phyloP scores from a whole-genome alignment of 1,140 invertebrate species.

The Melanaphis sacchari region DNA sequence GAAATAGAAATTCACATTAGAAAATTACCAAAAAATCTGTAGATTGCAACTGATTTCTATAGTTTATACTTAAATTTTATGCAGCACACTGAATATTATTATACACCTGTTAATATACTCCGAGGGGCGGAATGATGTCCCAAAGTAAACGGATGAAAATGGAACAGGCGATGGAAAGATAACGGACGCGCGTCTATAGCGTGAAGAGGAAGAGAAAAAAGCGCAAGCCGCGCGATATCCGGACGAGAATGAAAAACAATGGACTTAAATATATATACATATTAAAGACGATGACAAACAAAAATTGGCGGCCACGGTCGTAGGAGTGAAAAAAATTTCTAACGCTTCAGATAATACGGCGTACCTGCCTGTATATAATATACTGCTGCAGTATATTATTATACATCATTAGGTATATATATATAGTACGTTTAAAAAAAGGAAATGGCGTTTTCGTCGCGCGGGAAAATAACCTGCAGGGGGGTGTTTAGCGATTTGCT shows the following conservation, averaged over 20 bases:
- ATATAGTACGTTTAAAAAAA: not conserved
- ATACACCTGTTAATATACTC: not conserved
- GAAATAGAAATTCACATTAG: not conserved
- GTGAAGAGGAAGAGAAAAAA: constrained; percentile 30
- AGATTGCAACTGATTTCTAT: not conserved
- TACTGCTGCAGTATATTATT: not conserved
- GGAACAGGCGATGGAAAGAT: not conserved
- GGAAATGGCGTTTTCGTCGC: constrained; percentile 31
- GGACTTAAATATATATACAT: not conserved
- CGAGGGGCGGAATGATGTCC: not conserved
- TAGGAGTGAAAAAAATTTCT: constrained; percentile 21
- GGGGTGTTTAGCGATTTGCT: constrained; percentile 33
- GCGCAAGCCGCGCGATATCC: not conserved
- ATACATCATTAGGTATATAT: not conserved
- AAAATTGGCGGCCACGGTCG: constrained; percentile 39
- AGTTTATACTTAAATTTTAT: not conserved
- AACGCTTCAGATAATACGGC: not conserved
- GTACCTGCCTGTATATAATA: not conserved
- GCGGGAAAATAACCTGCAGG: not conserved
- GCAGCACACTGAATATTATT: not conserved
- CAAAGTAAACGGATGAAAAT: not conserved
- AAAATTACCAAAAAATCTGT: not conserved
- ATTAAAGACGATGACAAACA: not conserved
- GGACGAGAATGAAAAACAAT: constrained; percentile 1
- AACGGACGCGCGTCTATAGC: not conserved